Evolutionary conservation across 2,888 invertebrate species (phyloP), one percentile per base, ranked within the genome.

Genomic region (Melieria crassipennis): DNA sequence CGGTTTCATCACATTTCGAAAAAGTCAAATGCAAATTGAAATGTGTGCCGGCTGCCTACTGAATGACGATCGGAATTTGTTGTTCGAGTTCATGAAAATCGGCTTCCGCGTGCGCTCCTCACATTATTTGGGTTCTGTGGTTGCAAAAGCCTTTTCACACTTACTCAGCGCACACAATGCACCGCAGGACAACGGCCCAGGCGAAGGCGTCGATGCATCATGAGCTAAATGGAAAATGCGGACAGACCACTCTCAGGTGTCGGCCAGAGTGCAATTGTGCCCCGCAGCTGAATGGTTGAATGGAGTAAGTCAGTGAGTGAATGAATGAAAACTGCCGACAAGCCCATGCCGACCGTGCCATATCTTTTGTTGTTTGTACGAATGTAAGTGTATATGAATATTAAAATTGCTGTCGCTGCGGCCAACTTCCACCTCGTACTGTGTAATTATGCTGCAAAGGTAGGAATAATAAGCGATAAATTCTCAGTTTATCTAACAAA

Each of bases 1-100:
- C 30, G 13, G 42, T 57, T 57, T 55, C 47, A 50, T 42, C 58
- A 58, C 10, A 57, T 48, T 47, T 67, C 61, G 65, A 72, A 77
- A 30, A 83, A 85, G 85, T 85, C 85, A 85, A 85, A 85, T 85
- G 85, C 84, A 85, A 85, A 85, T 85, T 82, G 80, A 82, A 80
- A 82, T 78, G 30, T 30, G 30, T 30, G 30, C 30, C 30, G 30
- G 30, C 30, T 30, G 30, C 30, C 30, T 30, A 30, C 30, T 30
- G 30, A 30, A 30, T 30, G 30, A 30, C 30, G 30, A 30, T 30
- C 30, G 2, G 30, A 30, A 30, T 30, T 30, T 2, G 30, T 30
- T 30, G 79, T 82, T 74, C 74, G 13, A 55, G 63, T 71, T 72
- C 76, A 55, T 50, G 65, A 48, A 55, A 78, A 30, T 30, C 30